phyloP scores from a whole-genome alignment of 2,113 vertebrate species.

The Hippolais icterina region DNA sequence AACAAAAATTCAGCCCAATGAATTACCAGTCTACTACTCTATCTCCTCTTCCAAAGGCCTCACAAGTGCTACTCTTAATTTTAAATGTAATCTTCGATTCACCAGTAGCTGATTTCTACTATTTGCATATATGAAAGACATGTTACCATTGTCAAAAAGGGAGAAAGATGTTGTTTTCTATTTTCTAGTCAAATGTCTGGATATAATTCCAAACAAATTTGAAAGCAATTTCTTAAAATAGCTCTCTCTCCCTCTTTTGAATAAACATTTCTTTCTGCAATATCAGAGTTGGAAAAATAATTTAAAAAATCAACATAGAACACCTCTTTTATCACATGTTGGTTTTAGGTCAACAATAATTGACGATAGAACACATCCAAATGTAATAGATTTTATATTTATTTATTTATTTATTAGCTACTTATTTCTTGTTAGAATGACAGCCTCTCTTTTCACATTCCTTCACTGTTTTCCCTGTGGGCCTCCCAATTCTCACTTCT shows the following conservation, averaged over 20 bases:
- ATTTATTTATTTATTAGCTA: conserved; percentile 54
- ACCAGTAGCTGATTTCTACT: background rate
- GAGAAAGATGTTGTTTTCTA: background rate
- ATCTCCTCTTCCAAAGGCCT: background rate
- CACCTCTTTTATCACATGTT: conserved; percentile 9
- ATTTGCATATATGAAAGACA: background rate
- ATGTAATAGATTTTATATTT: background rate
- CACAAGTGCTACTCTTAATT: background rate
- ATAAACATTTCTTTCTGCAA: background rate
- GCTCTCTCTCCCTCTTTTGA: background rate
- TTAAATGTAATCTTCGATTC: background rate
- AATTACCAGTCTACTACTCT: background rate
- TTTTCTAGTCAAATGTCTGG: background rate
- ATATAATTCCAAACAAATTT: background rate
- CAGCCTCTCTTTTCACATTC: conserved; percentile 50
- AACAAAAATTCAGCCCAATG: background rate
- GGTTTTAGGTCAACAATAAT: background rate
- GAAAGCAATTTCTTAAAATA: background rate
- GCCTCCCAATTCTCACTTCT: conserved; percentile 38
- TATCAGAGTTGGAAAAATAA: background rate
- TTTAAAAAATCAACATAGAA: background rate
- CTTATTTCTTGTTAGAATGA: conserved; percentile 56
- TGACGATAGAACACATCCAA: background rate
- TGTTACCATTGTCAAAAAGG: background rate
- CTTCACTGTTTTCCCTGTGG: conserved; percentile 26